Evolutionary conservation across 2,113 vertebrate species (phyloP), one percentile per base, ranked within the genome.

Genomic region (Mesembrinibis cayennensis): DNA sequence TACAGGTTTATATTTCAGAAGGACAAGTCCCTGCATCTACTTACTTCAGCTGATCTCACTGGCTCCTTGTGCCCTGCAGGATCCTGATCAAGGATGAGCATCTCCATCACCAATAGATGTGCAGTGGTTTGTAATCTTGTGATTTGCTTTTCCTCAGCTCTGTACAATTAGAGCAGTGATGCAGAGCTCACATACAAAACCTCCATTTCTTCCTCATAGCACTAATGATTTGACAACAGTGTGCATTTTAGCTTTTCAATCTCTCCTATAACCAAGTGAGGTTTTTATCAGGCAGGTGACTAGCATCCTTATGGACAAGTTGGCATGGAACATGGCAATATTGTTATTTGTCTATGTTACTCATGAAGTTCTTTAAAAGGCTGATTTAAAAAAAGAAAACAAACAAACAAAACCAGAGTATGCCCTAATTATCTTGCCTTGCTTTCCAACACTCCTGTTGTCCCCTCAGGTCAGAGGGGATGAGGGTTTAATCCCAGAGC

Each of bases 151-250:
- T 63, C 30, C 14, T 72, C 83, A 47, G 2, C 22, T 77, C 36
- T 32, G 0, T 14, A 9, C 2, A 13, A 2, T 13, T 16, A 36
- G 49, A 81, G 10, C 34, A 14, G 3, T 12, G 38, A 38, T 50
- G 45, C 27, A 69, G 36, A 74, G n/a, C 47, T 66, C 50, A 38
- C 7, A 16, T 19, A 61, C 25, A 78, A 87, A 34, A 45, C 13
- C 8, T 67, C 36, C 1, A 0, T 38, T 85, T 84, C 30, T 32
- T 79, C 9, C 30, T 71, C 36, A 25, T 38, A 21, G 6, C 26
- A 8, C 17, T 55, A 67, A 59, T 23, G 20, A 38, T 34, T 25
- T 53, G 52, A 6, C 18, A 89, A 22, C 9, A 44, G 8, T 5
- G 13, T 6, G 5, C 3, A 27, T 55, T 81, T 81, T 23, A 47